Base-by-base conservation (phyloP, 2,888 invertebrate species). In the Lottia gigantea region DNA sequence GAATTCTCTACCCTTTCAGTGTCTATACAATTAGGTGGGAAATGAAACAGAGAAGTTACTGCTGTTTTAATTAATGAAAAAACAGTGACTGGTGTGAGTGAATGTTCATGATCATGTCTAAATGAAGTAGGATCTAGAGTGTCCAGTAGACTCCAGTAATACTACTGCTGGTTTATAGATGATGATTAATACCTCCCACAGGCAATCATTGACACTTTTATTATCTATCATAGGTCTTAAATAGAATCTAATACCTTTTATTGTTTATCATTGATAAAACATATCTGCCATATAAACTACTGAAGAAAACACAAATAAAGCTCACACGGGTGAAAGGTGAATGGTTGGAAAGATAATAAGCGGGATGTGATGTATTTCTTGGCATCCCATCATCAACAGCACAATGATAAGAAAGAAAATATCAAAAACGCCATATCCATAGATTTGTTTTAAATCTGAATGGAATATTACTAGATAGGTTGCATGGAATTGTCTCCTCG, bases 51-150 rank as follows among this genome's bases (percentile, higher is more conserved):
- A 55, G 55, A 55, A 55, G 23, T 4, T 8, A 14, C 19, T 23
- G 55, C 55, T 55, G 55, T 55, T 55, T 55, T 55, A 55, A 55
- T 55, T 55, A 55, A 55, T 55, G 55, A 55, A 55, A 40, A 40
- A 40, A 55, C 55, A 19, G 55, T 11, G 55, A 55, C 55, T 55
- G 55, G 55, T 55, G 55, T 23, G 55, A 55, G 12, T 55, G 55
- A 23, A 55, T 55, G 19, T 55, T 55, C 23, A 55, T 55, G 55
- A 23, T 14, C 19, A 55, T 23, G 19, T 55, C 19, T 23, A 19
- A 23, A 12, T 55, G 19, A 23, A 14, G 55, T 55, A 55, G 55
- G 19, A 55, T 23, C 55, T 40, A 19, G 55, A 12, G 55, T 55
- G 55, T 55, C 55, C 55, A 55, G 19, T 55, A 19, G 23, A 55